A percentile compares a stretch with the other conserved stretches of the same genome.
Evolutionary conservation across 2,113 vertebrate species (phyloP).

Genomic region (Cephalophus harveyi): DNA sequence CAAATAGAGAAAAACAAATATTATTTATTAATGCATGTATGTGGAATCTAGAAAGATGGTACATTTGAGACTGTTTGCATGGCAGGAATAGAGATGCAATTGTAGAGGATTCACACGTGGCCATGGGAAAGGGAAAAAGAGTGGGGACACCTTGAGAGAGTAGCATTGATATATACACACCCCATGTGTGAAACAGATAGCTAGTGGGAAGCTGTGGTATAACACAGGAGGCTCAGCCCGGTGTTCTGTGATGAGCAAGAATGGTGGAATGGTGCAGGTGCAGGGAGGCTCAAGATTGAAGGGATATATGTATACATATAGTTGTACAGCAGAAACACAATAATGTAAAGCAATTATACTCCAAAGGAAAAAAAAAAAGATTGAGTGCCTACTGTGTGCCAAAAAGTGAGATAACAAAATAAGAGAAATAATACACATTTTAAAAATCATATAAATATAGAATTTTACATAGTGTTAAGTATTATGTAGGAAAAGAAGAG

Average conservation of each 20-base stretch:
- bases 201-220: background rate
- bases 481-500: background rate
- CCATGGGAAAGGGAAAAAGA: background rate
- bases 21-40: background rate
- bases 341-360: background rate
- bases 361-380: background rate
- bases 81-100: background rate
- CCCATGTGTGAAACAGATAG: background rate
- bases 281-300: background rate
- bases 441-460: background rate
- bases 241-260: background rate
- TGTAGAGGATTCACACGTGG: background rate
- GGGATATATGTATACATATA: background rate
- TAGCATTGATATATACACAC: rapidly evolving
- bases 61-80: background rate
- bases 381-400: background rate
- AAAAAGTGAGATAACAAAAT: background rate
- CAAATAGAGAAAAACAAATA: background rate
- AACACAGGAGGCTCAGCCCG: background rate
- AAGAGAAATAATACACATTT: background rate
- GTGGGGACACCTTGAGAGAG: background rate
- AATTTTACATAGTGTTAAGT: background rate
- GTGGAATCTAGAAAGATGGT: background rate
- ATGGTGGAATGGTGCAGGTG: background rate
- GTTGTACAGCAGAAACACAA: background rate